Conservation (phyloP, 2,888 invertebrate genomes). For the Eilema caniola region DNA sequence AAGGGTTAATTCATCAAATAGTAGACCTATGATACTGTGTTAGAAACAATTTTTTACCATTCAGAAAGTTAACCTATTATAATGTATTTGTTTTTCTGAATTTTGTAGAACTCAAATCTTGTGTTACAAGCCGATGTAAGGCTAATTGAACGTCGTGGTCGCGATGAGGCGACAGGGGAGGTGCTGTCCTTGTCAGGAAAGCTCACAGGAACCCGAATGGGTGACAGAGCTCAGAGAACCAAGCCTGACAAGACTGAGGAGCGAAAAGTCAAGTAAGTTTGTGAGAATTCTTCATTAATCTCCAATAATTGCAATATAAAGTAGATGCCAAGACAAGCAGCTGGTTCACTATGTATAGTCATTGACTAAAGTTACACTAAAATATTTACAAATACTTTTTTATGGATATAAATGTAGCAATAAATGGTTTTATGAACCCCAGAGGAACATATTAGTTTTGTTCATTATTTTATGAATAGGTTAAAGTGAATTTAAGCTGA, state of each 20-base stretch:
- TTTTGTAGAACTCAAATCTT: conserved; percentile 98
- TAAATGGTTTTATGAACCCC: too few species aligned
- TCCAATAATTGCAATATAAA: too few species aligned
- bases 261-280: conserved; percentile 95
- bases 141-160: conserved; percentile 97
- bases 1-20: not conserved
- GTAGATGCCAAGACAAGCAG: too few species aligned
- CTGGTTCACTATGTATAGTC: too few species aligned
- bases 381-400: too few species aligned
- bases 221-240: conserved; percentile 96
- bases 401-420: too few species aligned
- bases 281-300: not conserved
- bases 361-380: too few species aligned
- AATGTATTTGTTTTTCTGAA: conserved; percentile 12
- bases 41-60: too few species aligned
- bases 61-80: not conserved
- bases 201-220: conserved; percentile 97
- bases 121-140: conserved; percentile 99
- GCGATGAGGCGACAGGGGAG: conserved; percentile 99
- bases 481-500: too few species aligned
- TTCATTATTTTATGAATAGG: too few species aligned
- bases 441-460: too few species aligned
- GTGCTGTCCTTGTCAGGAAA: conserved; percentile 98
- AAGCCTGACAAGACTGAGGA: conserved; percentile 98
- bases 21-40: too few species aligned